Evolutionary conservation across 2,113 vertebrate species (phyloP), one percentile per base, ranked within the genome.

Genomic region (Chionis minor): DNA sequence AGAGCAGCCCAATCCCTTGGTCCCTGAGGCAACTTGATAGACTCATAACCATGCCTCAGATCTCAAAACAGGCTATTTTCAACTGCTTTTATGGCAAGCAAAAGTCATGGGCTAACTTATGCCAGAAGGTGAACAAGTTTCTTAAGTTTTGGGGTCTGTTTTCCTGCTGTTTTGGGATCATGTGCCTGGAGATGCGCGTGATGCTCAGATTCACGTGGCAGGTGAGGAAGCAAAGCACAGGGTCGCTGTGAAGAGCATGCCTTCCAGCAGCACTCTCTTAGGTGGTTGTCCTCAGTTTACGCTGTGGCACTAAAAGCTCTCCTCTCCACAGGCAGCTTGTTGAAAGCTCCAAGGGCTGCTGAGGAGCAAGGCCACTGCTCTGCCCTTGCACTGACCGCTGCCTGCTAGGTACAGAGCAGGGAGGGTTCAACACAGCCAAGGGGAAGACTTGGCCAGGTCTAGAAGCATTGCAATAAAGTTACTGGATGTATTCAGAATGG

Each of bases 141-240:
- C 20, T 67, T 14, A 14, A 26, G n/a, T 8, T 38, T 38, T 38
- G 38, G 38, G 38, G 9, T 38, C 38, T 38, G 38, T 38, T 38
- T 38, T 38, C 2, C 4, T 38, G 30, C 23, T 70, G 62, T 1
- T 73, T 11, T 42, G 59, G 51, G 51, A 44, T 80, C 45, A n/a
- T 13, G 1, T 3, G 12, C 33, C 71, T 18, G 45, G 51, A 32
- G 63, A 40, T 0, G 3, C 0, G 0, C 0, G 0, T 12, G 28
- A 17, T 9, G 26, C 30, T 1, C 0, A 5, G 44, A 24, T 42
- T 38, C n/a, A 7, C 2, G 0, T 0, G 63, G 42, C 49, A 33
- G 16, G 45, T 7, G 70, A 70, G 63, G 52, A 49, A 12, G 32
- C 23, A 42, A 49, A 73, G 35, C 3, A 1, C 35, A 19, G 35